phyloP scores from a whole-genome alignment of 2,797 vertebrate species.

The Enteromius paludinosus region DNA sequence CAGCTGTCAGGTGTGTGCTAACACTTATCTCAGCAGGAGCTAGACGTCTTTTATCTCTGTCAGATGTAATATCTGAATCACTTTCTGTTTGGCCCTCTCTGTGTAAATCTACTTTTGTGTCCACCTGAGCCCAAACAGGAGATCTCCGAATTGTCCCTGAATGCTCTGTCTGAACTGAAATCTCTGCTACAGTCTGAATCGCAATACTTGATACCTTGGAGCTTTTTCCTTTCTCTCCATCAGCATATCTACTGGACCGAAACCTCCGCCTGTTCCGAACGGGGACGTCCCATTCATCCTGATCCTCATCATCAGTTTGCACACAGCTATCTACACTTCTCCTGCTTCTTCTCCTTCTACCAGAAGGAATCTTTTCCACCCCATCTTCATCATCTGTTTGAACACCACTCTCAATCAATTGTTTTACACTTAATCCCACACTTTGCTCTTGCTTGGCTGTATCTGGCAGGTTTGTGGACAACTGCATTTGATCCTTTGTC shows the following conservation, averaged over 20 bases:
- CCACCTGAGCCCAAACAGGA: conserved; percentile 85
- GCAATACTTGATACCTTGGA: conserved; percentile 95
- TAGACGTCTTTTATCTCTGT: conserved; percentile 88
- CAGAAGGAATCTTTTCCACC: conserved; percentile 84
- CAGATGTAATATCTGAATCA: conserved; percentile 81
- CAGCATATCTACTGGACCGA: conserved; percentile 84
- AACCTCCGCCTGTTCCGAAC: conserved; percentile 87
- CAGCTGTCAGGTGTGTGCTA: conserved; percentile 88
- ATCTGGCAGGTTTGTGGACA: conserved; percentile 83
- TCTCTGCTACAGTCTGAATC: conserved; percentile 97
- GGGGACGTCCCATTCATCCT: conserved; percentile 94
- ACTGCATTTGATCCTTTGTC: conserved; percentile 79
- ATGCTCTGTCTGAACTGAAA: conserved; percentile 98
- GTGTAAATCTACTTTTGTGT: conserved; percentile 95
- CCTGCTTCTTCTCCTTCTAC: conserved; percentile 86
- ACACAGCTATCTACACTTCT: conserved; percentile 92
- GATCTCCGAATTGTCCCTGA: conserved; percentile 92
- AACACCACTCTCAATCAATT: conserved; percentile 92
- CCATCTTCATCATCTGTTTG: conserved; percentile 97
- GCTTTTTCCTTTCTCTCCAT: conserved; percentile 85
- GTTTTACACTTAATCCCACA: conserved; percentile 79
- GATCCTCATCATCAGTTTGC: conserved; percentile 97
- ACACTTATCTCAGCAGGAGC: conserved; percentile 90
- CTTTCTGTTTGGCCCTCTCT: conserved; percentile 93
- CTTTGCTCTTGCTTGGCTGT: conserved; percentile 80